These are phyloP conservation scores for Paedocypris sp. DNA, from an alignment of 2,113 vertebrate species.

Conservation along the genomic window DNA sequence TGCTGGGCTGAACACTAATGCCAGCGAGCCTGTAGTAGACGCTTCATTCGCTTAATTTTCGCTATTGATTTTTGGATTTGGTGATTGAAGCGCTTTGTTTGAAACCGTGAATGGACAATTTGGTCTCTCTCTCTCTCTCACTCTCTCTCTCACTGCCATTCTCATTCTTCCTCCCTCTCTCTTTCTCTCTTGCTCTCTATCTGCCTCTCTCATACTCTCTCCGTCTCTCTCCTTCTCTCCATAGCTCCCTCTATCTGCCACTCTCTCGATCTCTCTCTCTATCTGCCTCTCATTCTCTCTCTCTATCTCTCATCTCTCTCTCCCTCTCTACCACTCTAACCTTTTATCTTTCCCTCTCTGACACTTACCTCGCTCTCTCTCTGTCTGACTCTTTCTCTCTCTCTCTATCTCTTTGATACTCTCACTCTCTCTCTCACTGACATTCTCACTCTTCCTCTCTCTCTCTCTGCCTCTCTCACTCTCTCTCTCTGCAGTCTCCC, in stretches of 20 bases:
- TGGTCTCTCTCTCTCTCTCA: background rate
- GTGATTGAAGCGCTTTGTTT: background rate
- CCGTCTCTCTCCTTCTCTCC: too few relatives aligned
- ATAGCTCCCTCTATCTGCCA: too few relatives aligned
- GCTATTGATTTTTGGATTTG: background rate
- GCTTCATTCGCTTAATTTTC: background rate
- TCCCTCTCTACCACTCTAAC: too few relatives aligned
- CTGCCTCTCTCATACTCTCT: background rate
- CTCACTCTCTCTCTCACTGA: too few relatives aligned
- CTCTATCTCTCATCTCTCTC: background rate
- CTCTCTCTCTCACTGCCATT: constrained; percentile 2
- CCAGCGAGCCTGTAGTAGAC: background rate
- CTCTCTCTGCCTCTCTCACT: too few relatives aligned
- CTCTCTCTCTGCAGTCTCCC: too few relatives aligned
- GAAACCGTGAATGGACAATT: constrained; percentile 7
- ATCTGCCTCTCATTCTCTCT: background rate
- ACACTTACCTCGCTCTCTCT: too few relatives aligned
- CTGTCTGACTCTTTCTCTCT: too few relatives aligned
- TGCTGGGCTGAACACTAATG: background rate
- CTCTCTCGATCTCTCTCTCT: too few relatives aligned
- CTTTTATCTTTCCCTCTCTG: too few relatives aligned
- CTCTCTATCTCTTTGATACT: too few relatives aligned
- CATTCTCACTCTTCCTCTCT: too few relatives aligned
- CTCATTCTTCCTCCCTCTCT: background rate
- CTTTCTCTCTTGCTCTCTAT: background rate